Evolutionary conservation across 2,888 invertebrate genomes (phyloP).

Genomic region (Caenorhabditis parvicauda): DNA sequence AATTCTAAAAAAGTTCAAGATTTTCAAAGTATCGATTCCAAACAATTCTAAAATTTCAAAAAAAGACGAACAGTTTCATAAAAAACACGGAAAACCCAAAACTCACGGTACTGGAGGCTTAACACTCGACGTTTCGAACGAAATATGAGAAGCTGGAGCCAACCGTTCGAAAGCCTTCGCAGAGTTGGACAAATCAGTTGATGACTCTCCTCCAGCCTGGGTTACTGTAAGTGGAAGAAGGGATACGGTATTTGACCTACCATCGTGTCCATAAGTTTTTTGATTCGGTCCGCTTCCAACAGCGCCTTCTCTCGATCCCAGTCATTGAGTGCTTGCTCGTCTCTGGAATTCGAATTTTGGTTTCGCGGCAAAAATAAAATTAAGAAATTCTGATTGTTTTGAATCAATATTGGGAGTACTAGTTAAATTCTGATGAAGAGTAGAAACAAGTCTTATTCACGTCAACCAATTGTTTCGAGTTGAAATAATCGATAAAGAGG

Average conservation of each 20-base stretch:
- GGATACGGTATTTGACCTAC: too few species aligned
- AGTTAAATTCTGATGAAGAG: too few species aligned
- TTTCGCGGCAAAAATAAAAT: too few species aligned
- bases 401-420: too few species aligned
- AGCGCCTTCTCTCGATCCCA: conserved; percentile 42
- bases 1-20: neutral
- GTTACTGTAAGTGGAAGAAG: too few species aligned
- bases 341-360: too few species aligned
- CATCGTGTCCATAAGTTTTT: conserved; percentile 35
- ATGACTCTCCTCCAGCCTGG: conserved; percentile 33
- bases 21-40: neutral
- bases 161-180: conserved; percentile 29
- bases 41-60: neutral
- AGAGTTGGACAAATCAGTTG: conserved; percentile 26
- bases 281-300: conserved; percentile 38
- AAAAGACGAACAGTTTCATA: neutral
- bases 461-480: too few species aligned
- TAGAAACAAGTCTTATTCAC: too few species aligned
- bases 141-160: conserved; percentile 36
- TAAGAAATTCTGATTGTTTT: too few species aligned
- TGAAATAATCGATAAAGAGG: too few species aligned
- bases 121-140: conserved; percentile 27
- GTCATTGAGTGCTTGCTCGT: conserved; percentile 33
- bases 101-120: neutral
- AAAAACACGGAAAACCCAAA: too few species aligned